Evolutionary conservation across 2,888 invertebrate species (phyloP), one percentile per base, ranked within the genome.

Genomic region (Pharmacophagus antenor): DNA sequence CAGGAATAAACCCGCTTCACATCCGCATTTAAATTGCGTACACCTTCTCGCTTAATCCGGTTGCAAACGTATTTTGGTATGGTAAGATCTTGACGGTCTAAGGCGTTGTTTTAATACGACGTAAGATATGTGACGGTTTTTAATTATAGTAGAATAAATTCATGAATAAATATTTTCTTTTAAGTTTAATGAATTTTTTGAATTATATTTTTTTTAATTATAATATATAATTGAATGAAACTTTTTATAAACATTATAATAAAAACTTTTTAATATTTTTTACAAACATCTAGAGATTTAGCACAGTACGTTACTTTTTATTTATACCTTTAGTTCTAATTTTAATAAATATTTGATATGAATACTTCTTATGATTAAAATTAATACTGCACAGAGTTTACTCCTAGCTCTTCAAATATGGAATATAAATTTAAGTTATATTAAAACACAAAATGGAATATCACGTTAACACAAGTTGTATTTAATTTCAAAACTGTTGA

Each of bases 1-100:
- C 69, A 69, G 69, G 76, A 71, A 73, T 72, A 74, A 72, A 70
- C 71, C 75, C 70, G 68, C 74, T 70, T 70, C 73, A 74, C 74
- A 80, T 79, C 80, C 81, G 77, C 67, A 76, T 80, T 82, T 78
- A 83, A 84, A 84, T 83, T 82, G 78, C 71, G 70, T 74, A 72
- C 72, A 73, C 62, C 61, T 61, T 61, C 55, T 60, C 54, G 42
- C 44, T 49, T 54, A 57, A 61, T 62, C 57, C 62, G 56, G 56
- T 47, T 62, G 58, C 64, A 62, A 65, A 62, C 61, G 64, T 65
- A 66, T 64, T 63, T 65, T 56, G 62, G 58, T 57, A 58, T 46
- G 37, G 54, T 58, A 51, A 62, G 48, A 58, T 62, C 62, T 62
- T 66, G 62, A 62, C 62, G 66, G 62, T 56, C 61, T 63, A 51